These are phyloP conservation scores for Taurulus bubalis DNA, from an alignment of 2,113 vertebrate genomes.

Conservation along the genomic window DNA sequence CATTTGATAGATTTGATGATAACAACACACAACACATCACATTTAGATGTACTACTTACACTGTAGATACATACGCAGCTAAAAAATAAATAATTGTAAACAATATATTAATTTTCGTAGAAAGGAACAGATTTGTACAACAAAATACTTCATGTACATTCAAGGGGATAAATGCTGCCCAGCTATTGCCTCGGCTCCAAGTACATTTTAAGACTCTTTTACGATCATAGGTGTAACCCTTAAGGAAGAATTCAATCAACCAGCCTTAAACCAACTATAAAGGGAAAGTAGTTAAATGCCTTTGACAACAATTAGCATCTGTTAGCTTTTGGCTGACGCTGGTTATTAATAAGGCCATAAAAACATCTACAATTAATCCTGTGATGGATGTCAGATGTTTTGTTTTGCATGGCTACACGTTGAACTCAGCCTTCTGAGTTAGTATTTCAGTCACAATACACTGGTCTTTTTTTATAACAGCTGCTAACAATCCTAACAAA, in stretches of 20 bases:
- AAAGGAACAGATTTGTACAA: slow-evolving; percentile 76
- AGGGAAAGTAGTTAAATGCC: slow-evolving; percentile 66
- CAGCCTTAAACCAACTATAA: slow-evolving; percentile 60
- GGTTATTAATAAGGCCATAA: slow-evolving; percentile 68
- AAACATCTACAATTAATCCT: slow-evolving; percentile 60
- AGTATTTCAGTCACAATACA: slow-evolving; percentile 51
- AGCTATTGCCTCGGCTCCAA: slow-evolving; percentile 48
- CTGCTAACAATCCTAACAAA: slow-evolving; percentile 49
- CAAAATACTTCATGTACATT: slow-evolving; percentile 74
- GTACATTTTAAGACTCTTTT: slow-evolving; percentile 34
- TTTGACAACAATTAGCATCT: slow-evolving; percentile 49
- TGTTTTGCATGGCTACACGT: slow-evolving; percentile 63
- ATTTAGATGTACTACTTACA: slow-evolving; percentile 53
- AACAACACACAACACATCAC: slow-evolving; percentile 41
- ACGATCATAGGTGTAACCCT: slow-evolving; percentile 23
- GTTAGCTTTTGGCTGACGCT: slow-evolving; percentile 57
- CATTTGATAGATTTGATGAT: slow-evolving; percentile 24
- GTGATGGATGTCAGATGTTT: slow-evolving; percentile 37
- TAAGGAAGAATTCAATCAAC: slow-evolving; percentile 55
- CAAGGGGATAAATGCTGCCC: slow-evolving; percentile 58
- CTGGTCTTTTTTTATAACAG: slow-evolving; percentile 25
- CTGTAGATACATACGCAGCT: slow-evolving; percentile 47
- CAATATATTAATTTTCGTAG: slow-evolving; percentile 71
- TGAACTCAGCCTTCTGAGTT: slow-evolving; percentile 56
- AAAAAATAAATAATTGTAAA: slow-evolving; percentile 77